Base-by-base conservation (phyloP, 2,797 vertebrate species). In the Sebastes steindachneri region DNA sequence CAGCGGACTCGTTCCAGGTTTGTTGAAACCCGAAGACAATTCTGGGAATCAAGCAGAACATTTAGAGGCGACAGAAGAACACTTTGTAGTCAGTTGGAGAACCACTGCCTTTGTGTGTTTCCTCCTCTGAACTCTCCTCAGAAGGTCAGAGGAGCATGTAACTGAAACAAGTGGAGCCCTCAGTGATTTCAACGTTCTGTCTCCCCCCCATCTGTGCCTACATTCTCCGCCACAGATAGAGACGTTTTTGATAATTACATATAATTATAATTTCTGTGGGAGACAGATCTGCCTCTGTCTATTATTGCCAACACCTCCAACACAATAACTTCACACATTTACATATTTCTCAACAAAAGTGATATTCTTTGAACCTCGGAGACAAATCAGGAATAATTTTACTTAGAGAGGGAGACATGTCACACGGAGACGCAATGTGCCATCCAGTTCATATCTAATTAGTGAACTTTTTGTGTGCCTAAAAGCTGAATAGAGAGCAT, bases 191-290 rank as follows among this genome's bases (percentile, higher is more conserved):
- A 92, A 82, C 82, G 65, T 87, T 90, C 90, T 88, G 82, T 86
- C 88, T 87, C 88, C 86, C 90, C 90, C 90, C 90, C 90, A 89
- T 92, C 92, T 86, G 90, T 95, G 93, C 93, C 95, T 92, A 92
- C 92, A 90, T 93, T 87, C 91, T 92, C 89, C 78, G 90, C 92
- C 80, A 93, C 94, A 93, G 92, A 94, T 94, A 93, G 91, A 92
- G 91, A 93, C 92, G 73, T 93, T 94, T 74, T 93, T 92, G 91
- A 93, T 94, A 94, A 95, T 95, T 94, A 92, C 90, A 94, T 95
- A 70, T 89, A 92, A 95, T 95, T 95, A 95, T 93, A 93, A 93
- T 94, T 95, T 93, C 93, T 93, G 92, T 92, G 93, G 93, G 94
- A 94, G 95, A 95, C 91, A 87, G 93, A 94, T 94, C 93, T 93